Evolutionary conservation across 2,113 vertebrate species (phyloP).

Genomic region (Hyperopisus bebe): DNA sequence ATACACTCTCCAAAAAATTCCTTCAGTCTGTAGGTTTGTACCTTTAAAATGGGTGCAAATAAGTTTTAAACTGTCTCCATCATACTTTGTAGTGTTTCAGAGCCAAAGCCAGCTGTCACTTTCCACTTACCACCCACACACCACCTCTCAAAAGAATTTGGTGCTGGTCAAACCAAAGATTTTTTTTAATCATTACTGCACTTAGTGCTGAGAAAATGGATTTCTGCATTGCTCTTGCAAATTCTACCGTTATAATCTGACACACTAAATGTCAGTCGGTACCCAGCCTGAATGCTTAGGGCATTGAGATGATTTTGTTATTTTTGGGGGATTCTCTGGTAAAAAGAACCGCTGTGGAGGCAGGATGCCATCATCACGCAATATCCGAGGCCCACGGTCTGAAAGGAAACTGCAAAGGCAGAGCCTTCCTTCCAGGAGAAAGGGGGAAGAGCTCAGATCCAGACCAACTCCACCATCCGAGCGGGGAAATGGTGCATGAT

Average conservation of each 20-base stretch:
- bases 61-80: neutral
- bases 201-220: neutral
- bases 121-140: conserved; percentile 2
- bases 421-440: neutral
- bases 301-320: neutral
- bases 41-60: neutral
- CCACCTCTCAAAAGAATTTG: neutral
- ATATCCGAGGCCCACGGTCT: neutral
- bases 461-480: neutral
- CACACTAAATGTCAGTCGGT: neutral
- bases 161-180: neutral
- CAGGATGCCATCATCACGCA: neutral
- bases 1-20: neutral
- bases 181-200: neutral
- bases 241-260: neutral
- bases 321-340: neutral
- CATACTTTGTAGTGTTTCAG: neutral
- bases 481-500: neutral
- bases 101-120: neutral
- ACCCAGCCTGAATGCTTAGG: neutral
- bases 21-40: neutral
- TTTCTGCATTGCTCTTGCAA: neutral
- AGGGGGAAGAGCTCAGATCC: neutral
- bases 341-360: neutral
- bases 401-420: neutral